Base-by-base conservation (phyloP, 2,113 vertebrate species). In the Callionymus lyra region DNA sequence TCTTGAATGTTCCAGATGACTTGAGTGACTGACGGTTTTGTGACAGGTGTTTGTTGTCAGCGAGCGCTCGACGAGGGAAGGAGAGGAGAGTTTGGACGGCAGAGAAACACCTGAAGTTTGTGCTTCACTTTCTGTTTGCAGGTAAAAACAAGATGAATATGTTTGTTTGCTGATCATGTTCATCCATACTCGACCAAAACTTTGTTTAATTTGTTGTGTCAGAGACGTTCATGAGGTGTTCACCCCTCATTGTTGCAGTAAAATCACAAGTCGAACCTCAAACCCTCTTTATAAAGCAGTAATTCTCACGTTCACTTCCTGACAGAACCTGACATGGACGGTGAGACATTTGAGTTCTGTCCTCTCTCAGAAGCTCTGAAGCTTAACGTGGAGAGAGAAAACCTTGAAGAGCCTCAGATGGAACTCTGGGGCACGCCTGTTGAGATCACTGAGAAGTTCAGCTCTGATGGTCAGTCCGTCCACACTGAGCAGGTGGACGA, bases 71-170 rank as follows among this genome's bases (percentile, higher is more conserved):
- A 38, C 42, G 21, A 34, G 51, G 57, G 14, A 72, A 84, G 66
- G 67, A 77, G 51, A 27, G 10, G 9, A 34, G 32, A 0, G 41
- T 85, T 12, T 86, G 81, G 84, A 70, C 34, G 16, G 67, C 81
- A 52, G 84, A 86, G 73, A 86, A 82, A 58, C 65, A 84, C 52
- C 74, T 41, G 3, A 16, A 38, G n/a, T 58, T 15, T 27, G 54
- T 82, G 31, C 31, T 72, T 17, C 10, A 49, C 16, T 59, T 81
- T 27, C 55, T 86, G 19, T 58, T 87, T 19, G 41, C 78, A 76
- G 86, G 84, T 87, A 69, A 53, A 2, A 11, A 5, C 3, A 19
- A 32, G 12, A 9, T 31, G 8, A 13, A 2, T 5, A 8, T 44
- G 10, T 38, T 8, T 27, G 21, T 27, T n/a, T n/a, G n/a, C n/a